phyloP scores from a whole-genome alignment of 2,797 vertebrate genomes.

The Harpagifer antarcticus region DNA sequence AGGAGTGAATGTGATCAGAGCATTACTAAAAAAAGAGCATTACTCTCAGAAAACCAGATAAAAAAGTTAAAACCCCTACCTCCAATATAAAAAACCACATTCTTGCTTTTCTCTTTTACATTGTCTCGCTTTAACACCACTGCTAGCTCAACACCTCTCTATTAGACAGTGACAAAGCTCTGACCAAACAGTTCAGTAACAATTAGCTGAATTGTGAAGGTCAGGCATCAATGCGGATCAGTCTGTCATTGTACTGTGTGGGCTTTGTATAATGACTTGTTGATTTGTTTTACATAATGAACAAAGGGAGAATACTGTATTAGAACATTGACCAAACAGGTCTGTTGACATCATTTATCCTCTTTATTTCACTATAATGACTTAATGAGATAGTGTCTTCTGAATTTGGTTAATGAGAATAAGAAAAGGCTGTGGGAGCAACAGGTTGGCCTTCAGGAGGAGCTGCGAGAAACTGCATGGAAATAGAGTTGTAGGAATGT shows the following conservation, averaged over 20 bases:
- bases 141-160: conserved; percentile 1
- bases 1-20: too few species aligned
- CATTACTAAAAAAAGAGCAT: too few species aligned
- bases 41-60: too few species aligned
- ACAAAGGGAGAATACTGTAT: conserved; percentile 37
- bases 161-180: conserved; percentile 48
- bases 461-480: conserved; percentile 27
- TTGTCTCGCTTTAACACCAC: conserved; percentile 5
- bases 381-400: conserved; percentile 35
- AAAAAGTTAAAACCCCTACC: too few species aligned
- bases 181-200: conserved; percentile 25
- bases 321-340: conserved; percentile 29
- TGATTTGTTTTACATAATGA: conserved; percentile 51
- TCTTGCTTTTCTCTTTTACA: not conserved
- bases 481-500: conserved; percentile 57
- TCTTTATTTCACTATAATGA: conserved; percentile 49
- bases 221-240: conserved; percentile 41
- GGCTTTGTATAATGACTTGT: conserved; percentile 46
- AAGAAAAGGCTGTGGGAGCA: conserved; percentile 35
- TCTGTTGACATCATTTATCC: conserved; percentile 46
- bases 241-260: conserved; percentile 29
- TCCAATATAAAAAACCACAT: too few species aligned
- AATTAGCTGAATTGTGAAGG: conserved; percentile 56
- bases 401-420: conserved; percentile 47
- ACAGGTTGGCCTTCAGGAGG: conserved; percentile 42